Percentiles rank a stretch among this genome's conserved stretches.
Evolutionary conservation across 1,140 invertebrate species (phyloP).

Genomic region (Pygmarrhopalites habei): DNA sequence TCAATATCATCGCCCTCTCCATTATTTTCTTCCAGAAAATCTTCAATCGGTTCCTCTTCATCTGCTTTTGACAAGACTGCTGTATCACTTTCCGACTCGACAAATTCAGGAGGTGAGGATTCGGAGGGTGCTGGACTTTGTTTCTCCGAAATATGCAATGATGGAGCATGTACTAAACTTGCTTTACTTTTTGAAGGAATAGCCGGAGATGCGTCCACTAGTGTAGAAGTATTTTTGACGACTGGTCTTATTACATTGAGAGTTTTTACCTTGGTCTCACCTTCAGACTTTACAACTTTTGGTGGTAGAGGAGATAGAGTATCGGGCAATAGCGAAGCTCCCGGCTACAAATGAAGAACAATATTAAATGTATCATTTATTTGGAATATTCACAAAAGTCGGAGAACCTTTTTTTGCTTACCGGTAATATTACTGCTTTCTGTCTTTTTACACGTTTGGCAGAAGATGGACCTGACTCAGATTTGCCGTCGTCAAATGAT

Average conservation of each 20-base stretch:
- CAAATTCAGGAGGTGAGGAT: not conserved
- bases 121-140: not conserved
- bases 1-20: slow-evolving; percentile 10
- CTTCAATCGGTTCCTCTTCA: not conserved
- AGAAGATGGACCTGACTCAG: not conserved
- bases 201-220: not conserved
- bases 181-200: not conserved
- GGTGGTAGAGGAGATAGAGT: not conserved
- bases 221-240: not conserved
- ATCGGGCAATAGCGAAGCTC: not conserved
- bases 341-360: not conserved
- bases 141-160: not conserved
- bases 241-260: too few relatives aligned
- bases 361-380: slow-evolving; percentile 1
- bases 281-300: slow-evolving; percentile 6
- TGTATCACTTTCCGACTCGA: not conserved
- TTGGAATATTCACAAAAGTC: not conserved
- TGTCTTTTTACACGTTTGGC: slow-evolving; percentile 16
- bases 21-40: not conserved
- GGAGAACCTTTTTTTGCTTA: not conserved
- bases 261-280: too few relatives aligned
- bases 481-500: slow-evolving; percentile 10
- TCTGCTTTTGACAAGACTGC: not conserved
- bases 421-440: not conserved
- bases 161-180: not conserved